These are phyloP conservation scores for Tipula vernalis DNA, from an alignment of 2,888 invertebrate genomes.

Conservation along the genomic window DNA sequence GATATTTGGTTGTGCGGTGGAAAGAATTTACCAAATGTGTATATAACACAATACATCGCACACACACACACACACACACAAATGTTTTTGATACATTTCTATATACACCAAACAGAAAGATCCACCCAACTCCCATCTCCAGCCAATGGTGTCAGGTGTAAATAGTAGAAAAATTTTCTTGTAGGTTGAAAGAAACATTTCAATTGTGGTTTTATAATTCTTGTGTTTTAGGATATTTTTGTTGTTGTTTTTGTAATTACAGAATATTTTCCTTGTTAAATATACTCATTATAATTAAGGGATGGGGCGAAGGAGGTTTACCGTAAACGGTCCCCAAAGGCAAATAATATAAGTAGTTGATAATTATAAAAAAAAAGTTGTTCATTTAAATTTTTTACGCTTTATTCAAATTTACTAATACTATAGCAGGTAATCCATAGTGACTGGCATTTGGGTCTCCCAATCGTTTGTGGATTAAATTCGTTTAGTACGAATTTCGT, in stretches of 20 bases:
- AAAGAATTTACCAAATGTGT: not conserved
- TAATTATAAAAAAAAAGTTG: too few relatives aligned
- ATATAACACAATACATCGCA: not conserved
- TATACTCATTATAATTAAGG: not conserved
- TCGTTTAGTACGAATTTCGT: too few relatives aligned
- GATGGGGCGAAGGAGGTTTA: not conserved
- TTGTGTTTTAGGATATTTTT: not conserved
- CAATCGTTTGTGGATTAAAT: too few relatives aligned
- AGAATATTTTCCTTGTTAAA: not conserved
- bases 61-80: not conserved
- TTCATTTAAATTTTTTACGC: too few relatives aligned
- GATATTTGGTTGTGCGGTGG: not conserved
- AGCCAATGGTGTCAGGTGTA: not conserved
- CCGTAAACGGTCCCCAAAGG: not conserved
- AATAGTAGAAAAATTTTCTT: not conserved
- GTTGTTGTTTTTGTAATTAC: not conserved
- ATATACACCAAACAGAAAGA: not conserved
- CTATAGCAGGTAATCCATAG: too few relatives aligned
- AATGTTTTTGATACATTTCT: not conserved
- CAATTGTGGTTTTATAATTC: not conserved
- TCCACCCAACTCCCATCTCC: not conserved
- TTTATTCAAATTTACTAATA: too few relatives aligned
- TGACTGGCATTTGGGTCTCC: too few relatives aligned
- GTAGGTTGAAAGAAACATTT: not conserved
- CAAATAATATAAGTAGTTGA: too few relatives aligned